Evolutionary conservation across 2,113 vertebrate species (phyloP).

Genomic region (Tychaedon coryphoeus): DNA sequence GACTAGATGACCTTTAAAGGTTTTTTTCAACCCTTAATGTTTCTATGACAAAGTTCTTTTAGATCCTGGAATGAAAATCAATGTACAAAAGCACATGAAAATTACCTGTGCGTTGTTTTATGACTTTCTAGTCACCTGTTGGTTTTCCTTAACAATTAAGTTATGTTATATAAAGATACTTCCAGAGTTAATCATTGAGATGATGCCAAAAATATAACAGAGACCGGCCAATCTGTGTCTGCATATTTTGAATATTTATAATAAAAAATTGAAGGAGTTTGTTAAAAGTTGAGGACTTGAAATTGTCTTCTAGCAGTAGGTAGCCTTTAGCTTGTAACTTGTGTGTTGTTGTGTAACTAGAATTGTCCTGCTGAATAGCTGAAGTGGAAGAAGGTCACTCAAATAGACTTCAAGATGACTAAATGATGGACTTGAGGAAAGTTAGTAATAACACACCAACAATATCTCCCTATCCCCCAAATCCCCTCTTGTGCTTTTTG

Average conservation of each 20-base stretch:
- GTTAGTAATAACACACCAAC: background rate
- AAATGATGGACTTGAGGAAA: background rate
- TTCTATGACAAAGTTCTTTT: background rate
- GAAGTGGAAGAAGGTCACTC: background rate
- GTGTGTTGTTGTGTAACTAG: background rate
- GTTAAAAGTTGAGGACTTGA: background rate
- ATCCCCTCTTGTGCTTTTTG: background rate
- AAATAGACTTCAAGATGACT: background rate
- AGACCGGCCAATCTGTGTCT: background rate
- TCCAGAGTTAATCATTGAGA: background rate
- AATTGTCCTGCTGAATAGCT: background rate
- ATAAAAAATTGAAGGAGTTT: background rate
- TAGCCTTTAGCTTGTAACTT: background rate
- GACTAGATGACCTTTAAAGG: background rate
- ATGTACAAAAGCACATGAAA: fast-evolving
- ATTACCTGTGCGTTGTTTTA: fast-evolving
- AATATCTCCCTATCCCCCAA: fast-evolving
- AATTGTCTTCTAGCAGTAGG: background rate
- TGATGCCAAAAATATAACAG: background rate
- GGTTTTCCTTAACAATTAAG: background rate
- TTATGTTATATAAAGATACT: background rate
- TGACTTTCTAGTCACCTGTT: background rate
- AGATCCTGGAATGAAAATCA: background rate
- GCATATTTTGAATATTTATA: background rate
- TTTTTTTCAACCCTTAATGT: background rate